Conservation (phyloP, 2,888 invertebrate species). For the Sinopyrophorus schimmeli region DNA sequence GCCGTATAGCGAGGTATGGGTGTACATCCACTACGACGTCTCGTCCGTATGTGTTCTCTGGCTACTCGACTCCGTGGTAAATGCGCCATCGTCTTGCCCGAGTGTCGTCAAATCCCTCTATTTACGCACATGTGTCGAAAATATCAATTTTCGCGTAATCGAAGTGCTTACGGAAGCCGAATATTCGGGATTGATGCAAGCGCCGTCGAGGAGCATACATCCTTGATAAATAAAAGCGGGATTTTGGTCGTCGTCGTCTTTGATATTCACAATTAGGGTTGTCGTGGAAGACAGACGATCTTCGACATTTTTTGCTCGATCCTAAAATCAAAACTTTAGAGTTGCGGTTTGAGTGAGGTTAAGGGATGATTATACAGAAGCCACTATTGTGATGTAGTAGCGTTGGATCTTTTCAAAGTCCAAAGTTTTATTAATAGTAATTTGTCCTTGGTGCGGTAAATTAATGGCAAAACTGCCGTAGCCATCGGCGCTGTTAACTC, state of each 20-base stretch:
- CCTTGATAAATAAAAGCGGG: conserved; percentile 90
- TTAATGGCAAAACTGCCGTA: conserved; percentile 83
- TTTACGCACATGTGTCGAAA: too few species aligned
- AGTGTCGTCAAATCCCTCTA: too few species aligned
- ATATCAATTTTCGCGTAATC: too few species aligned
- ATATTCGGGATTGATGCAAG: conserved; percentile 87
- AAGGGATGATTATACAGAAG: conserved; percentile 89
- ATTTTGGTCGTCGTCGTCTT: conserved; percentile 89
- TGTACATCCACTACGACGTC: too few species aligned
- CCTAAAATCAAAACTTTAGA: conserved; percentile 59
- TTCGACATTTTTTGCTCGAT: conserved; percentile 78
- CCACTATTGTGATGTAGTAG: conserved; percentile 85
- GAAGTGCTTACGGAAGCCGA: conserved; percentile 71
- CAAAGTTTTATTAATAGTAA: conserved; percentile 81
- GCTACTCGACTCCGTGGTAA: too few species aligned
- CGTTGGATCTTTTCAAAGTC: conserved; percentile 87
- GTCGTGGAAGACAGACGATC: conserved; percentile 82
- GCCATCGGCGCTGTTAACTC: conserved; percentile 73
- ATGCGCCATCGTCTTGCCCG: too few species aligned
- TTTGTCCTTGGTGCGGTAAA: conserved; percentile 85
- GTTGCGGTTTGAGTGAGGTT: background rate
- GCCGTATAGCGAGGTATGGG: too few species aligned
- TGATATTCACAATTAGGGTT: conserved; percentile 80
- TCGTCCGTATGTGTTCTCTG: too few species aligned
- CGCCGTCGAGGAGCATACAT: conserved; percentile 78